These are phyloP conservation scores for Molossus alvarezi DNA, from an alignment of 2,797 vertebrate species.

Conservation along the genomic window DNA sequence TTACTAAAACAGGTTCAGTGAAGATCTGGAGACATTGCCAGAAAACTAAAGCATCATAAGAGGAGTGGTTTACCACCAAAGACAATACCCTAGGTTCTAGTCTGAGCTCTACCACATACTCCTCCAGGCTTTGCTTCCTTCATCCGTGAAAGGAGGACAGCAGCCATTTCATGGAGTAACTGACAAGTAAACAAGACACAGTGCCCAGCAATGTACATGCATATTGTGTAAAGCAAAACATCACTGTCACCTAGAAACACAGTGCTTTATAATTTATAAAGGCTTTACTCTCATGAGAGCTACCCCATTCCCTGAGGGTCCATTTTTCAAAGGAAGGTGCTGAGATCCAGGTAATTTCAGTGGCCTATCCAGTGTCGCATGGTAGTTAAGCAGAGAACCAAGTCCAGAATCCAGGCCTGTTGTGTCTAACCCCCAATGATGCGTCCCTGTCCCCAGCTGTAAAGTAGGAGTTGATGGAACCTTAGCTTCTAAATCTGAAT, in stretches of 20 bases:
- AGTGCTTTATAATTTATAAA: background rate
- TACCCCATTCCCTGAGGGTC: background rate
- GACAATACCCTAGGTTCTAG: background rate
- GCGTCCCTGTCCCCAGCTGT: background rate
- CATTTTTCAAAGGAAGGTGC: background rate
- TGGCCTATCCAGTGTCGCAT: background rate
- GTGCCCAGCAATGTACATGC: background rate
- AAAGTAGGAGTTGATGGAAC: background rate
- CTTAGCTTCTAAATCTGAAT: constrained; percentile 6
- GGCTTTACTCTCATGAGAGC: background rate
- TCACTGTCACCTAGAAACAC: background rate
- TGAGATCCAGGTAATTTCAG: background rate
- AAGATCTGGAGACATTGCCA: background rate
- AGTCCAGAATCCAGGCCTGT: background rate
- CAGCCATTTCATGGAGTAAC: background rate
- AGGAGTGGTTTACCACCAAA: background rate
- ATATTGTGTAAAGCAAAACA: background rate
- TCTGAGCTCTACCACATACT: background rate
- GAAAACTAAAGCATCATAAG: background rate
- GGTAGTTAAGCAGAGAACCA: background rate
- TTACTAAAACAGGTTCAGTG: background rate
- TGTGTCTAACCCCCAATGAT: background rate
- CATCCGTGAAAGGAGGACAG: background rate
- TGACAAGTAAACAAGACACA: background rate
- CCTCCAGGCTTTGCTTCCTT: background rate